Base-by-base conservation (phyloP, 2,113 vertebrate genomes). In the Leptobrachium leishanense region DNA sequence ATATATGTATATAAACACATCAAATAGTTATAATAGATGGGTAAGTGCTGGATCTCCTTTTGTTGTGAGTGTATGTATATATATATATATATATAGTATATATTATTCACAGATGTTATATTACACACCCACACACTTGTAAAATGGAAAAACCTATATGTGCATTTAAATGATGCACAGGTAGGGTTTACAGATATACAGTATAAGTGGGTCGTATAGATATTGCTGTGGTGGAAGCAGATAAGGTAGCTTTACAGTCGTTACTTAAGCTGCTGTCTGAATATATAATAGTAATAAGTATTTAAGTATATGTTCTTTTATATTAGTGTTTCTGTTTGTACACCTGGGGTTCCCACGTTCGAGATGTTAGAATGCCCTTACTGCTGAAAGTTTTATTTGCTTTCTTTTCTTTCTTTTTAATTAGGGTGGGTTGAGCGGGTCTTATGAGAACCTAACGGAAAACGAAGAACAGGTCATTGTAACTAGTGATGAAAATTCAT, bases 401-500 rank as follows among this genome's bases (percentile, higher is more conserved):
- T 85, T 39, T 31, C 20, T 31, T 31, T 31, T 31, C 20, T 31
- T 31, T 31, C 20, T 31, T 69, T 77, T 50, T 50, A 50, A 50
- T 50, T 50, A 84, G 50, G 72, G 72, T 84, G 85, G 82, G 81
- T 81, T 82, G 84, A 88, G 86, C 81, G 84, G 81, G 84, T 83
- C 65, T 84, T 75, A 84, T 82, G 76, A 31, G 20, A 31, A 31
- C 20, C 20, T 31, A 31, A 31, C 20, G 20, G 20, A 31, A 31
- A 68, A 87, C 83, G 85, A 85, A 89, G 91, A 89, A 88, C 84
- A 83, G 84, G 82, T 82, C 87, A 87, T 86, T 87, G 88, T 88
- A 87, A 89, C 86, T 84, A 83, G 85, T 88, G 90, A 86, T 82
- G 86, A 87, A 85, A 85, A 87, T 83, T 87, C 85, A 89, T 90